Base-by-base conservation (phyloP, 2,797 vertebrate species). In the Sebastiscus tertius region DNA sequence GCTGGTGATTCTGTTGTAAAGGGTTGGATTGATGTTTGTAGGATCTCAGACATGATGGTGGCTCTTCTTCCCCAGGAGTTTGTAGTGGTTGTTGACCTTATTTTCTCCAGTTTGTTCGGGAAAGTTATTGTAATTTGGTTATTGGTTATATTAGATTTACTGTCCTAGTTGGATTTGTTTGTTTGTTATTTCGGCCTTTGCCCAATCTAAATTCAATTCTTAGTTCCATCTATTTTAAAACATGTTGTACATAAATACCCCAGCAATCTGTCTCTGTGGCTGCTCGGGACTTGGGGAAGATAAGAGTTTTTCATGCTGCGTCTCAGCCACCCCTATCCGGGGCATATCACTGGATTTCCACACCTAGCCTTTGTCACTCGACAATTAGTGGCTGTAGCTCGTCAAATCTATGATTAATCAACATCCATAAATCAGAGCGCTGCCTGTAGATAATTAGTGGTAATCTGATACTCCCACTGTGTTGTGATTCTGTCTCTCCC, bases 391-490 rank as follows among this genome's bases (percentile, higher is more conserved):
- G 11, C 63, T 65, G 10, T 46, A 78, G 54, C 80, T 88, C 54
- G 56, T 89, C 78, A 79, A 56, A 74, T 63, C 55, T 69, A 26
- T 33, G 64, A 86, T 79, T 82, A 81, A 83, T 83, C 70, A 75
- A 73, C 80, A 70, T 16, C 49, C 65, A 84, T 89, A 75, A 81
- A 90, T 88, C 83, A 90, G 39, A 76, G 52, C 58, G 18, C 20
- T 31, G 31, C 8, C 60, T 49, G 60, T 58, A 64, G 76, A 82
- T 87, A 83, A 89, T 90, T 85, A 81, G 71, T 77, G 26, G 49
- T 81, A 70, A 89, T 83, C 56, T 87, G 63, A 86, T 68, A 69
- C 73, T 74, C 83, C 66, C 34, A 18, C 82, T 61, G 69, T 65
- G 73, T 79, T 70, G 66, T 71, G 75, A 64, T 87, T 73, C 56